phyloP scores from a whole-genome alignment of 2,888 invertebrate genomes.

The Metallyticus violacea region DNA sequence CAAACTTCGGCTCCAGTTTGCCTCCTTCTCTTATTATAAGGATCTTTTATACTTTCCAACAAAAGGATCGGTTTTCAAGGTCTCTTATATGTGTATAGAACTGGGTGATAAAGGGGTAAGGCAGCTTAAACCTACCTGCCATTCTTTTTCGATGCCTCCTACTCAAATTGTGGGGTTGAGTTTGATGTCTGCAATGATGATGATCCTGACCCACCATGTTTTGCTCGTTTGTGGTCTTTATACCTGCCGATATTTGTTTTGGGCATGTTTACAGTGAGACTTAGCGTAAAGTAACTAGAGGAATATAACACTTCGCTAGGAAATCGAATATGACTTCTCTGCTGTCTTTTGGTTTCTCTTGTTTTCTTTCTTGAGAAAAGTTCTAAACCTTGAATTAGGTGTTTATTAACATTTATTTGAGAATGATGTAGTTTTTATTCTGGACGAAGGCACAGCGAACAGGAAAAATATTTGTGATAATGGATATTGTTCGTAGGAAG shows the following conservation, averaged over 20 bases:
- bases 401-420: no score
- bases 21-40: background rate
- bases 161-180: background rate
- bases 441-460: no score
- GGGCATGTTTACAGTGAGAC: background rate
- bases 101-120: background rate
- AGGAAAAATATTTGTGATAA: no score
- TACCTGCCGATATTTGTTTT: background rate
- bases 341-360: no score
- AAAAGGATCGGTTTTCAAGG: background rate
- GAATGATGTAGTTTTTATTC: no score
- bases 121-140: background rate
- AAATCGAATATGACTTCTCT: no score
- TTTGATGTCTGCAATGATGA: no score
- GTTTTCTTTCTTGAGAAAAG: no score
- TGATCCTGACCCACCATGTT: background rate
- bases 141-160: background rate
- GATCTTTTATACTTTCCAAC: background rate
- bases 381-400: no score
- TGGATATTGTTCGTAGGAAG: no score
- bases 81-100: background rate
- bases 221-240: background rate
- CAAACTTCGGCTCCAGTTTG: background rate
- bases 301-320: no score
- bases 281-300: background rate